Percentiles rank a stretch among this genome's conserved stretches.
phyloP scores from a whole-genome alignment of 2,797 vertebrate species.

The Pipistrellus kuhlii region DNA sequence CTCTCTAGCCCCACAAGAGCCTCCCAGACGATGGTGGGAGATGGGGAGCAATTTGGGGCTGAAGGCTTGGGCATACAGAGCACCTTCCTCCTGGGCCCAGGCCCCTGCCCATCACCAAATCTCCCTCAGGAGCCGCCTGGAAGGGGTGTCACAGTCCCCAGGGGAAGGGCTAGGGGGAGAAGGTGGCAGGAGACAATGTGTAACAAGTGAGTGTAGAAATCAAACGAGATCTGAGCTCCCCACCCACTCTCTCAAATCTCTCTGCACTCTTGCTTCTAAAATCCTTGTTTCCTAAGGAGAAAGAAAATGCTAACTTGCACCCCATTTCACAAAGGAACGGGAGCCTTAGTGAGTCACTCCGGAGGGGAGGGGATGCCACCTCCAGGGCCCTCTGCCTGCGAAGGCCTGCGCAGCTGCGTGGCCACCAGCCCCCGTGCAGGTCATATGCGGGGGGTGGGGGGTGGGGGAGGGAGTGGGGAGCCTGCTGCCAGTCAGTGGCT shows the following conservation, averaged over 20 bases:
- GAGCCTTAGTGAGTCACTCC: constrained; percentile 73
- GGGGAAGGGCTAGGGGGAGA: background rate
- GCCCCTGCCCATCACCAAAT: background rate
- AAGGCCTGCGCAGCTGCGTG: constrained; percentile 63
- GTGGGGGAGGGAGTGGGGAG: background rate
- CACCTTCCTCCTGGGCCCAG: background rate
- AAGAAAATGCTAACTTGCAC: constrained; percentile 79
- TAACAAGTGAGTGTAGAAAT: constrained; percentile 69
- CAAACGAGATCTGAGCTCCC: constrained; percentile 73
- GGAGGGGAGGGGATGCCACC: constrained; percentile 80
- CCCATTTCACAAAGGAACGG: constrained; percentile 71
- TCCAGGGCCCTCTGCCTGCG: constrained; percentile 60
- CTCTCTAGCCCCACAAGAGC: background rate
- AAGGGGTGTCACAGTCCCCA: background rate
- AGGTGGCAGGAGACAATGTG: constrained; percentile 33
- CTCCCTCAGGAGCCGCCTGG: background rate
- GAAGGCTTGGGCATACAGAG: background rate
- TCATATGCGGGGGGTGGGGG: background rate
- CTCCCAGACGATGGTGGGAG: too few relatives aligned
- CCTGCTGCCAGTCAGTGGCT: background rate
- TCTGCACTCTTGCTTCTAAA: constrained; percentile 64
- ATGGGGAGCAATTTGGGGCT: background rate
- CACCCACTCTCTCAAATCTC: constrained; percentile 74
- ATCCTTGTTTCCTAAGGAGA: constrained; percentile 77
- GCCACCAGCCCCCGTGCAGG: background rate